Evolutionary conservation across 2,797 vertebrate species (phyloP), one percentile per base, ranked within the genome.

Genomic region (Chaunax sp.): DNA sequence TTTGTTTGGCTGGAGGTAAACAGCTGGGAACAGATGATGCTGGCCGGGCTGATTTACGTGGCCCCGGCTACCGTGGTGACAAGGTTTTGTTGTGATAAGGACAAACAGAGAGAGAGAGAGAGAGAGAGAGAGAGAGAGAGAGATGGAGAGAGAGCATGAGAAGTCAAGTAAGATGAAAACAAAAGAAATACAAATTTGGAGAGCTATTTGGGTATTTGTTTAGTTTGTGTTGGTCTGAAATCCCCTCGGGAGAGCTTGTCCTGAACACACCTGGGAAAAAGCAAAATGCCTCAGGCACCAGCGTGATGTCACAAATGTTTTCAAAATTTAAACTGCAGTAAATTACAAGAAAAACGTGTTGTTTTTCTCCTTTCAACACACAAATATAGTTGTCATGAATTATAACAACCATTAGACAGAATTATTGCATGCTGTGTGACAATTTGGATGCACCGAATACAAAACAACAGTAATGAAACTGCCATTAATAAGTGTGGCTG

Each of bases 1-100:
- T 92, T 92, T 92, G 92, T 93, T 87, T 91, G 87, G 83, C 77
- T 82, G 65, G 89, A 90, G 90, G 89, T 90, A 91, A 91, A 92
- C 90, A 92, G 91, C 90, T 92, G 90, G 86, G 87, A 89, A 87
- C 87, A 90, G 90, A 90, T 86, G 89, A 90, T 81, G 86, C 79
- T 70, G 81, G 89, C 80, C 63, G 38, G 73, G 64, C 78, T 88
- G 88, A 88, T 90, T 93, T 91, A 91, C 80, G 83, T 75, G 81
- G 75, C 83, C 78, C 41, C 74, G 62, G 87, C 83, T 80, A 78
- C 81, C 37, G 77, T 57, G 76, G 84, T 86, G 89, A 85, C 80
- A 72, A 53, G 85, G 74, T 82, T 87, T 81, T 80, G 86, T 86
- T 84, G 85, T 82, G 86, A 87, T 82, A 81, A 78, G 73, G 79